Percentiles rank a stretch among this genome's conserved stretches.
Conservation (phyloP, 2,797 vertebrate species). For the Spondyliosoma cantharus region DNA sequence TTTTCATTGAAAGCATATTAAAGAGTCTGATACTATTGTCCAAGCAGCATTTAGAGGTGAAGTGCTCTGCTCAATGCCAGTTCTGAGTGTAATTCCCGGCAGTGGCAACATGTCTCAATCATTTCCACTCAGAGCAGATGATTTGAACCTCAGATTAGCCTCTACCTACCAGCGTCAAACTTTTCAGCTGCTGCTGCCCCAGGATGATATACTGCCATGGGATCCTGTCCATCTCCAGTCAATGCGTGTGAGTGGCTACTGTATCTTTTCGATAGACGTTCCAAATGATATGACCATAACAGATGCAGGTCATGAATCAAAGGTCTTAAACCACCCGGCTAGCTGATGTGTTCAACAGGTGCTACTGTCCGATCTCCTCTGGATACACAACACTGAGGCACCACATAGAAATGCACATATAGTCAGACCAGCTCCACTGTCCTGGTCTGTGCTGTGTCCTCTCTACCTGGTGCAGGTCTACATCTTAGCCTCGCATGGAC, state of each 20-base stretch:
- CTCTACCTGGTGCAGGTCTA: conserved; percentile 53
- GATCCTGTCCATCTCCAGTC: conserved; percentile 61
- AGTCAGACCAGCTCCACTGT: conserved; percentile 1
- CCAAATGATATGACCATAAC: conserved; percentile 76
- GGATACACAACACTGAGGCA: conserved; percentile 48
- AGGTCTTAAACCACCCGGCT: conserved; percentile 74
- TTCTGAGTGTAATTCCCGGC: conserved; percentile 24
- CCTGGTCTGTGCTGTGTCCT: not conserved
- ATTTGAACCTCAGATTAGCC: conserved; percentile 23
- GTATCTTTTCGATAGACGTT: conserved; percentile 69
- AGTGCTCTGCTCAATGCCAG: conserved; percentile 9
- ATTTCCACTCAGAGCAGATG: conserved; percentile 36
- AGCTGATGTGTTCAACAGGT: conserved; percentile 78
- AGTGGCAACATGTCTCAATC: conserved; percentile 34
- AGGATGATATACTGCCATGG: conserved; percentile 64
- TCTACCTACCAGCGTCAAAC: conserved; percentile 59
- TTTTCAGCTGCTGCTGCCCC: conserved; percentile 45
- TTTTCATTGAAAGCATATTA: conserved; percentile 42
- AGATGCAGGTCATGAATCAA: conserved; percentile 82
- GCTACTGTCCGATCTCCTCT: conserved; percentile 60
- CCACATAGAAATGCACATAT: conserved; percentile 40
- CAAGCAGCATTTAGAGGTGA: not conserved
- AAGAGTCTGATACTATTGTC: conserved; percentile 21
- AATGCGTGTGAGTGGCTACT: conserved; percentile 72
- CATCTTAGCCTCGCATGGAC: conserved; percentile 37